Base-by-base conservation (phyloP, 2,888 invertebrate species). In the Acleris sparsana region DNA sequence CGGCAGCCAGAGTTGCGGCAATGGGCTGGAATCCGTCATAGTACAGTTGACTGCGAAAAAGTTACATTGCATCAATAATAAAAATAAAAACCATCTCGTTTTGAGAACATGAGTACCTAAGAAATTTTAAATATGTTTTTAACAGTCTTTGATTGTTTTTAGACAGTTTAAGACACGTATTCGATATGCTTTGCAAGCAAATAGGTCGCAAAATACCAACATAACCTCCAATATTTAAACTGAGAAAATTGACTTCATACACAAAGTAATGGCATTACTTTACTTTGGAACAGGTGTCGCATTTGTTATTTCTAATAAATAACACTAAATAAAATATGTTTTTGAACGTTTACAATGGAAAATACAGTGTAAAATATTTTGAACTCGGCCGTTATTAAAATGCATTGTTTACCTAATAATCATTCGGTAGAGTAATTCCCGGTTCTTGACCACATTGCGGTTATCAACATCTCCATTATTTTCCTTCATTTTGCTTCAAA, bases 1-100 rank as follows among this genome's bases (percentile, higher is more conserved):
- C 93, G 61, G 95, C 94, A 0, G 98, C 96, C 65, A 99, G 86
- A 58, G 95, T 96, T 0, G 97, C 95, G 0, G 99, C 99, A 58
- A 99, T 93, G n/a, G 96, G 95, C 83, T 98, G 98, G 84, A 98
- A 96, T 0, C 99, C 99, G 94, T 99, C 99, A 82, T 99, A 99
- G 86, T 97, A 98, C 61, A 99, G 92, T 87, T 99, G 99, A 78
- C 99, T 99, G 84, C 44, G 94, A 92, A 71, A 67, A 22, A 69
- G 60, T 46, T 39, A 20, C 13, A 52, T 51, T 43, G 33, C 43
- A n/a, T 57, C 53, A 49, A 48, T 46, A 1, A 55, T 17, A 9
- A 4, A 39, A 4, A 0, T 3, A 39, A 39, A 39, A 39, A 11
- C 3, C 33, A 13, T 39, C 39, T 39, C 3, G 33, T 33, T 33